Conservation (phyloP, 2,797 vertebrate species). For the Gallinago nigripennis region DNA sequence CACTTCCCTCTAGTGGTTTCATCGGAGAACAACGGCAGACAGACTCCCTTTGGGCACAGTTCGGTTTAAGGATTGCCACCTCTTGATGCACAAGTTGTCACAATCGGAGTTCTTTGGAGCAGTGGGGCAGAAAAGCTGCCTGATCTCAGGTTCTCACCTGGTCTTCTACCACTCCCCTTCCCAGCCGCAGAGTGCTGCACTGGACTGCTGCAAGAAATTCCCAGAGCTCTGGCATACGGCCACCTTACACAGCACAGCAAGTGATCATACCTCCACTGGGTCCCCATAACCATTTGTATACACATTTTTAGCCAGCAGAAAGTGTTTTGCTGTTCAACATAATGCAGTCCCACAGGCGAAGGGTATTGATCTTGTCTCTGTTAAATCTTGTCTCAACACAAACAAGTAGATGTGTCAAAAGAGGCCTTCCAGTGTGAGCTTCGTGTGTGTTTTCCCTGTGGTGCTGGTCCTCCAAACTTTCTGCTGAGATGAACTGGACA, state of each 20-base stretch:
- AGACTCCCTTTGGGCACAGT: accelerated
- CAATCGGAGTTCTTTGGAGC: accelerated
- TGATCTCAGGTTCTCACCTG: not conserved
- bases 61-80: no score
- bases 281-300: accelerated
- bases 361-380: no score
- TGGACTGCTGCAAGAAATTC: not conserved
- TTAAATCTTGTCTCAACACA: not conserved
- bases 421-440: not conserved
- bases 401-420: not conserved
- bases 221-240: accelerated
- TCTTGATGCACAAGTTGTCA: no score
- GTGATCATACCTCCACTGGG: no score
- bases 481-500: not conserved
- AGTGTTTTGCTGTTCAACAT: not conserved
- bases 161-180: not conserved
- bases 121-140: not conserved
- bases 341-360: not conserved
- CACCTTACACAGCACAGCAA: not conserved
- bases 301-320: not conserved
- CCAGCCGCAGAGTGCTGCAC: not conserved
- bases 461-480: not conserved
- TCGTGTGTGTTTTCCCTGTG: not conserved
- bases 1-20: conserved; percentile 32
- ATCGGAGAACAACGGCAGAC: not conserved